Evolutionary conservation across 2,797 vertebrate genomes (phyloP).

Genomic region (Cynodonichthys magdalenae): DNA sequence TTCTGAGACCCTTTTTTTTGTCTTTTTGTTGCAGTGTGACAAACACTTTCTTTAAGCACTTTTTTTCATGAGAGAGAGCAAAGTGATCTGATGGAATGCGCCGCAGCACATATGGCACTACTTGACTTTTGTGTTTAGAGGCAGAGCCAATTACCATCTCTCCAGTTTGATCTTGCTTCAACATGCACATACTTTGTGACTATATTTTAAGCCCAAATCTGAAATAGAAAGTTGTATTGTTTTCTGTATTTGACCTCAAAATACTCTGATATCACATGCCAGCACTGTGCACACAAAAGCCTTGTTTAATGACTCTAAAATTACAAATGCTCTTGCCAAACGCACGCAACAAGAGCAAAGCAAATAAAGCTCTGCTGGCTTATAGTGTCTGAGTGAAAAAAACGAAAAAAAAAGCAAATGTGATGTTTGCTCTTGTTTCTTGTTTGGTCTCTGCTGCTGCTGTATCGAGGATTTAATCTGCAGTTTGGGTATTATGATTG

Average conservation of each 20-base stretch:
- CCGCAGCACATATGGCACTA: constrained; percentile 45
- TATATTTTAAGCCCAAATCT: constrained; percentile 35
- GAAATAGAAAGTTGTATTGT: constrained; percentile 30
- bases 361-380: constrained; percentile 66
- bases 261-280: constrained; percentile 28
- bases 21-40: constrained; percentile 25
- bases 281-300: constrained; percentile 42
- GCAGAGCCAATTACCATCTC: constrained; percentile 31
- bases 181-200: constrained; percentile 12
- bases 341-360: constrained; percentile 62
- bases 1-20: constrained; percentile 22
- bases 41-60: constrained; percentile 45
- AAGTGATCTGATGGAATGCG: constrained; percentile 43
- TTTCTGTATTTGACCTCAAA: constrained; percentile 35
- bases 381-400: constrained; percentile 42
- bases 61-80: constrained; percentile 15
- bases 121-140: constrained; percentile 48
- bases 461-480: constrained; percentile 62
- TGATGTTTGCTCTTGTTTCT: constrained; percentile 57
- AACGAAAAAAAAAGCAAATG: constrained; percentile 17
- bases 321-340: constrained; percentile 30
- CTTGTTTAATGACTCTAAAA: constrained; percentile 36
- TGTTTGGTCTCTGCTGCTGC: constrained; percentile 45
- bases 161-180: constrained; percentile 39
- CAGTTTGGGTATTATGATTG: constrained; percentile 64